phyloP scores from a whole-genome alignment of 2,888 invertebrate genomes.

The Lordiphosa andalusiaca region DNA sequence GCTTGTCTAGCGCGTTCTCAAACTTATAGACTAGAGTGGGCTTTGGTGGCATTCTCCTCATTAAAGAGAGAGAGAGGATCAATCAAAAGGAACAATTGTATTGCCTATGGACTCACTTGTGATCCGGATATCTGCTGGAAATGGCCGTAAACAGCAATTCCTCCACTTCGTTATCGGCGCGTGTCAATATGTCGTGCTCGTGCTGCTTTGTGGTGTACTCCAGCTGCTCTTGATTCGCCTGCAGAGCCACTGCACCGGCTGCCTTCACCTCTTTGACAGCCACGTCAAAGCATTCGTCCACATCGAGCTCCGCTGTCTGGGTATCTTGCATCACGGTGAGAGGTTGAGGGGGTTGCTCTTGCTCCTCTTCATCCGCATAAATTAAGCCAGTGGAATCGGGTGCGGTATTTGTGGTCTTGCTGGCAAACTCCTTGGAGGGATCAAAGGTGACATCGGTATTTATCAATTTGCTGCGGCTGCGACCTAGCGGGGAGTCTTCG shows the following conservation, averaged over 20 bases:
- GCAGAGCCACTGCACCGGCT: slow-evolving; percentile 35
- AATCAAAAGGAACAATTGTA: too few relatives aligned
- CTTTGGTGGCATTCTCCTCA: too few relatives aligned
- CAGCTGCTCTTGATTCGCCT: slow-evolving; percentile 13
- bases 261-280: slow-evolving; percentile 30
- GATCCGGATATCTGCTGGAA: slow-evolving; percentile 37
- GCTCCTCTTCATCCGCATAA: slow-evolving; percentile 7
- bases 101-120: slow-evolving; percentile 29
- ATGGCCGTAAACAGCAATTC: slow-evolving; percentile 34
- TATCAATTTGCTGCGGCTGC: slow-evolving; percentile 14
- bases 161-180: slow-evolving; percentile 43
- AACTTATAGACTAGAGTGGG: too few relatives aligned
- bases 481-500: slow-evolving; percentile 1
- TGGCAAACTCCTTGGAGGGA: slow-evolving; percentile 44
- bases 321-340: slow-evolving; percentile 1
- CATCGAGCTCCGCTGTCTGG: background rate
- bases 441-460: slow-evolving; percentile 50
- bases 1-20: too few relatives aligned
- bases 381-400: slow-evolving; percentile 23
- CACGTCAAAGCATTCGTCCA: slow-evolving; percentile 33
- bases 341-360: background rate
- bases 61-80: too few relatives aligned
- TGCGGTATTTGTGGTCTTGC: slow-evolving; percentile 50
- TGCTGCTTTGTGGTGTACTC: slow-evolving; percentile 26
- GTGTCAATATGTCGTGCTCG: slow-evolving; percentile 23